Percentiles rank a stretch among this genome's conserved stretches.
phyloP scores from a whole-genome alignment of 2,113 vertebrate species.

The Spheniscus mendiculus region DNA sequence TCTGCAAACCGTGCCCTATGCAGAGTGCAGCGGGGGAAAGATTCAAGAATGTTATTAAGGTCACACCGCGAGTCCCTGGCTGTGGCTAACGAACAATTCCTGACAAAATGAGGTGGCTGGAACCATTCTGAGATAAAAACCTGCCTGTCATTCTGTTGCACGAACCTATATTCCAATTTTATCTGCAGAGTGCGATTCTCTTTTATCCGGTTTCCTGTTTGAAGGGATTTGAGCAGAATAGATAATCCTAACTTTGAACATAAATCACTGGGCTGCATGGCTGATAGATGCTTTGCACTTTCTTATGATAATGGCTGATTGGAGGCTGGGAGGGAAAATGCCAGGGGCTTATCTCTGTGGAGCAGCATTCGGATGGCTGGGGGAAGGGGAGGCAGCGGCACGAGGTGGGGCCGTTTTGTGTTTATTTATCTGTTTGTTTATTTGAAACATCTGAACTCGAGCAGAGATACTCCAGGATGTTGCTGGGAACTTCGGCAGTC shows the following conservation, averaged over 20 bases:
- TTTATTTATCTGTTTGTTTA: background rate
- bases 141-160: slow-evolving; percentile 68
- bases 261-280: slow-evolving; percentile 82
- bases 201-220: slow-evolving; percentile 88
- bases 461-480: background rate
- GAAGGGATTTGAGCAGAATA: slow-evolving; percentile 94
- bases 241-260: slow-evolving; percentile 98
- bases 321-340: slow-evolving; percentile 82
- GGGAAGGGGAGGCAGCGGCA: background rate
- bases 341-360: slow-evolving; percentile 89
- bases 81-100: slow-evolving; percentile 60
- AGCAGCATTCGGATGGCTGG: slow-evolving; percentile 73
- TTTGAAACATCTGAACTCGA: background rate
- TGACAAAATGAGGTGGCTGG: slow-evolving; percentile 71
- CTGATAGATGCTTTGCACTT: slow-evolving; percentile 86
- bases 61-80: background rate
- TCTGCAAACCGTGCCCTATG: rapidly evolving
- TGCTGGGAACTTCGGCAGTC: background rate
- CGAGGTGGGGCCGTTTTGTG: rapidly evolving
- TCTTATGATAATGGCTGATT: slow-evolving; percentile 92
- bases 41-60: slow-evolving; percentile 1
- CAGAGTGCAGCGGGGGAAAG: background rate
- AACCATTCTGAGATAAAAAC: slow-evolving; percentile 68
- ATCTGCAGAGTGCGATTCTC: slow-evolving; percentile 79
- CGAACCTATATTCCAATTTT: slow-evolving; percentile 75